These are phyloP conservation scores for Lasioglossum baleicum DNA, from an alignment of 1,140 invertebrate species.

Conservation along the genomic window DNA sequence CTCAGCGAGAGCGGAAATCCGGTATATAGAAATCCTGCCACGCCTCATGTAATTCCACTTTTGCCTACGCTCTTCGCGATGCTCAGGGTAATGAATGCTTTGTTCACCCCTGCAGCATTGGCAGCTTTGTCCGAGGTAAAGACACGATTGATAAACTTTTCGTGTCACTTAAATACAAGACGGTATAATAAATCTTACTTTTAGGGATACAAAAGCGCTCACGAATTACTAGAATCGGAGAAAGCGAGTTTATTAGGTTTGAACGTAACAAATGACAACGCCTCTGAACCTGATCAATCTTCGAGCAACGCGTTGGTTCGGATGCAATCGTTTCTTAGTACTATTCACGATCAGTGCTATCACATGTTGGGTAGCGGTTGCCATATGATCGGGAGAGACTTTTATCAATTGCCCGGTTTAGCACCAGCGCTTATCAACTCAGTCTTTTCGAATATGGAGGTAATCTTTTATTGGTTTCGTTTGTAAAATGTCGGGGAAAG, in stretches of 20 bases:
- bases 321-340: constrained; percentile 90
- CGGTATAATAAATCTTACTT: neutral
- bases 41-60: constrained; percentile 88
- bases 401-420: constrained; percentile 87
- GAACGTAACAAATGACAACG: constrained; percentile 76
- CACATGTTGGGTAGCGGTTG: constrained; percentile 89
- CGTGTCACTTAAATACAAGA: neutral
- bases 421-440: constrained; percentile 83
- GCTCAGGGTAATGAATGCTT: constrained; percentile 87
- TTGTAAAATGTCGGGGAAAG: neutral
- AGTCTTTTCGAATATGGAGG: constrained; percentile 86
- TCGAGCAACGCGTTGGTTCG: constrained; percentile 84
- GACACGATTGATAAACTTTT: neutral
- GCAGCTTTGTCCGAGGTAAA: constrained; percentile 82
- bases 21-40: constrained; percentile 91
- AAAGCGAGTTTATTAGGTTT: constrained; percentile 85
- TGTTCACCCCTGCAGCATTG: constrained; percentile 87
- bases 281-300: constrained; percentile 75
- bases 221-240: constrained; percentile 86
- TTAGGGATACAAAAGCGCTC: constrained; percentile 84
- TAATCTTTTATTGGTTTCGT: constrained; percentile 61
- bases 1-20: constrained; percentile 88
- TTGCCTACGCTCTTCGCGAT: constrained; percentile 88
- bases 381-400: constrained; percentile 89
- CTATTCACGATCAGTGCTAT: constrained; percentile 86